A percentile compares a stretch with the other conserved stretches of the same genome.
phyloP scores from a whole-genome alignment of 1,140 invertebrate species.

The Aphelinus atriplicis region DNA sequence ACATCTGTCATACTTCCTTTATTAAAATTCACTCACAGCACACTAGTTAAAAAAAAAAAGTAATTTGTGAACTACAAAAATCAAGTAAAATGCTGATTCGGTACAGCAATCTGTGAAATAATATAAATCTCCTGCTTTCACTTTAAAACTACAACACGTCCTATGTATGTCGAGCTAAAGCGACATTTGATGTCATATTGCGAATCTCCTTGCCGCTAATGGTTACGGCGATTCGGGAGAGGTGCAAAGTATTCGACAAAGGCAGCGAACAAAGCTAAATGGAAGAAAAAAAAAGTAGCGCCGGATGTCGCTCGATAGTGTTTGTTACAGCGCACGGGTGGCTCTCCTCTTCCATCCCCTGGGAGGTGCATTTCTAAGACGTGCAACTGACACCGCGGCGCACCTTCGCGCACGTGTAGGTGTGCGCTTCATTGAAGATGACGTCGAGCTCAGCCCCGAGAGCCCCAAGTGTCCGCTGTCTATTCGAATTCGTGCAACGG shows the following conservation, averaged over 20 bases:
- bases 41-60: no score
- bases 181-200: conserved; percentile 52
- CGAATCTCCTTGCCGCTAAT: conserved; percentile 37
- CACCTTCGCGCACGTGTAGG: conserved; percentile 41
- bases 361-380: conserved; percentile 55
- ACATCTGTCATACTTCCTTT: no score
- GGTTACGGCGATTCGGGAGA: conserved; percentile 19
- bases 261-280: neutral
- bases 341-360: conserved; percentile 44
- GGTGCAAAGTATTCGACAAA: conserved; percentile 17
- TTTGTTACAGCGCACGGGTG: conserved; percentile 53
- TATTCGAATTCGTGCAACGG: conserved; percentile 66
- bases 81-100: no score
- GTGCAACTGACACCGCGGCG: conserved; percentile 55
- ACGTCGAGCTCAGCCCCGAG: conserved; percentile 47
- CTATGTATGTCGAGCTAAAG: conserved; percentile 23
- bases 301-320: conserved; percentile 41
- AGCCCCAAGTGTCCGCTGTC: conserved; percentile 48
- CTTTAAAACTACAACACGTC: no score
- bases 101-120: no score
- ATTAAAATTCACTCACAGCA: no score
- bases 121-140: no score
- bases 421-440: conserved; percentile 59
- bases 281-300: conserved; percentile 1
- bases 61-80: no score